Base-by-base conservation (phyloP, 2,888 invertebrate species). In the Lasioglossum vierecki region DNA sequence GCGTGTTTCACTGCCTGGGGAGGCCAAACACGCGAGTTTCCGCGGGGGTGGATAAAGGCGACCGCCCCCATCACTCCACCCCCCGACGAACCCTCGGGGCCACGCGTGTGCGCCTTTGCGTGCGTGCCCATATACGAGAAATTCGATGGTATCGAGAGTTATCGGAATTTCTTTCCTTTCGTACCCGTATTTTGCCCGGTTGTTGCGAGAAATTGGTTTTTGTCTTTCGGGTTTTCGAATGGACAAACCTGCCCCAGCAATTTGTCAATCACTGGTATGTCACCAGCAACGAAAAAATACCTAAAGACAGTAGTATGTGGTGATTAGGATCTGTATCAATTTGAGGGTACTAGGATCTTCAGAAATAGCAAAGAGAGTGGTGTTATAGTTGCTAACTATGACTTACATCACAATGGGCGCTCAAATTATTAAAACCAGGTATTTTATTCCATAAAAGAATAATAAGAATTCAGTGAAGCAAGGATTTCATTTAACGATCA, bases 1-100 rank as follows among this genome's bases (percentile, higher is more conserved):
- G 93, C 91, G 92, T 93, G 91, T 92, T 91, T 91, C 88, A 88
- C 87, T 89, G 88, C 88, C 87, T 88, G 91, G 92, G 92, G 92
- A 91, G 91, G 88, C 91, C 91, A 91, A 92, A 92, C 91, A 91
- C 85, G 86, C 88, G 89, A 91, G 88, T 88, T 88, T 90, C 89
- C 86, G 89, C 79, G 81, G 85, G 83, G 88, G 83, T 88, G 90
- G 87, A 87, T 89, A 89, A 89, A 90, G 89, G 89, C 87, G 78
- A 88, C 78, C 86, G 84, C 80, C 84, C 53, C 78, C 82, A 30
- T 76, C 78, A 80, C 89, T 82, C 77, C 80, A 68, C 73, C 44
- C 35, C 71, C 46, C 83, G 84, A 82, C 84, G 86, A 86, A 87
- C 83, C 90, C 88, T 88, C 82, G 35, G 49, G 81, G 81, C 86